A percentile compares a stretch with the other conserved stretches of the same genome.
Evolutionary conservation across 2,797 vertebrate genomes (phyloP).

Genomic region (Sebastes paucispinis): DNA sequence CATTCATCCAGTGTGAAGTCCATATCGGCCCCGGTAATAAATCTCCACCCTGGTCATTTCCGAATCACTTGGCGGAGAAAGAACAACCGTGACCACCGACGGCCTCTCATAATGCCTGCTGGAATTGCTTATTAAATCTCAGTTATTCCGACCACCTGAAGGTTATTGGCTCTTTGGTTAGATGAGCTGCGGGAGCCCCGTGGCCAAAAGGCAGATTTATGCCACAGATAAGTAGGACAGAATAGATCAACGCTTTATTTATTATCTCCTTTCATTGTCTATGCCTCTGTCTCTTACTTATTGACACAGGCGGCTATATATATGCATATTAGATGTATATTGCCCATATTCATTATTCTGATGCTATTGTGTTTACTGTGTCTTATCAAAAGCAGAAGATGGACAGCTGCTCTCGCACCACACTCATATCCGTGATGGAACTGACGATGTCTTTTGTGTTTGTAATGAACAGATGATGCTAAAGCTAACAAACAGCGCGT

Average conservation of each 20-base stretch:
- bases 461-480: conserved; percentile 63
- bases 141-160: conserved; percentile 56
- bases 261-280: conserved; percentile 34
- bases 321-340: conserved; percentile 64
- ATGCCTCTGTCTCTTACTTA: conserved; percentile 32
- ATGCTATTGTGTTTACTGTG: conserved; percentile 55
- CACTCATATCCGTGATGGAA: conserved; percentile 43
- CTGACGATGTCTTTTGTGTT: conserved; percentile 51
- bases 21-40: conserved; percentile 27
- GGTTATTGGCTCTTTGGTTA: conserved; percentile 57
- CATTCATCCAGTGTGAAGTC: conserved; percentile 6
- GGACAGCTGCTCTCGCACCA: conserved; percentile 46
- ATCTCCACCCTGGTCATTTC: conserved; percentile 51
- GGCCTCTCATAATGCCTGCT: conserved; percentile 41
- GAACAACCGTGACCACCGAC: conserved; percentile 34
- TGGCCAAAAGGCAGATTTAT: conserved; percentile 49
- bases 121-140: conserved; percentile 62
- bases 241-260: conserved; percentile 56
- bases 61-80: conserved; percentile 18
- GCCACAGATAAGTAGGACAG: conserved; percentile 35
- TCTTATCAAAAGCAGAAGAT: conserved; percentile 59
- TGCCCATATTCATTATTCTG: conserved; percentile 59
- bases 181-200: conserved; percentile 31
- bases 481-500: conserved; percentile 66
- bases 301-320: conserved; percentile 54